Conservation (phyloP, 2,888 invertebrate genomes). For the Conops quadrifasciatus region DNA sequence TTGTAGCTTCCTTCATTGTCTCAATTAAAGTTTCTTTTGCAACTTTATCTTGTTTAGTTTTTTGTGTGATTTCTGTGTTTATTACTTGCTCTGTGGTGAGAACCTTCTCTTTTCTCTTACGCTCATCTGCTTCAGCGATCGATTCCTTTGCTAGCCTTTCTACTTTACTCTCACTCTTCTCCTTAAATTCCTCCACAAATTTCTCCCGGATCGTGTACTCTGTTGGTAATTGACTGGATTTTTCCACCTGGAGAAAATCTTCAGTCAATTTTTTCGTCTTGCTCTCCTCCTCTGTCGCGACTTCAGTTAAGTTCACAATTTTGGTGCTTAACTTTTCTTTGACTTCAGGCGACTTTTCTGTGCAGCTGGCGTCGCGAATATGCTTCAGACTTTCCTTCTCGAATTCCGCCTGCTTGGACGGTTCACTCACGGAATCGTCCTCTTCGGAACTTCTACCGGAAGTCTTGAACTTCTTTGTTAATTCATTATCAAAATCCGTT, state of each 20-base stretch:
- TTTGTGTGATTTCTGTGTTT: conserved; percentile 50
- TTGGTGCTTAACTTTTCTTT: conserved; percentile 31
- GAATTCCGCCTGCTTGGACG: conserved; percentile 18
- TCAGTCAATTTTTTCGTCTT: conserved; percentile 58
- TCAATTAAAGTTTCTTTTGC: conserved; percentile 27
- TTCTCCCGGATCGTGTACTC: conserved; percentile 50
- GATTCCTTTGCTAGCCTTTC: conserved; percentile 38
- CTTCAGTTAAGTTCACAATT: conserved; percentile 23
- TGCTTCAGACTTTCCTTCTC: conserved; percentile 48
- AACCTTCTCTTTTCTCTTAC: conserved; percentile 43
- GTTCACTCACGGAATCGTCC: conserved; percentile 42
- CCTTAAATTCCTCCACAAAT: conserved; percentile 54
- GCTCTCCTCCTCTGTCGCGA: conserved; percentile 41
- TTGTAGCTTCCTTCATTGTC: conserved; percentile 1
- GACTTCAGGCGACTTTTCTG: conserved; percentile 45
- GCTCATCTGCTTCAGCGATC: conserved; percentile 46
- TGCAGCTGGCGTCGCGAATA: conserved; percentile 48
- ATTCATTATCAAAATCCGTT: conserved; percentile 63
- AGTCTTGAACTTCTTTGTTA: conserved; percentile 63
- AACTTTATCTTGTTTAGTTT: conserved; percentile 51
- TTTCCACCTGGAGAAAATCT: conserved; percentile 57
- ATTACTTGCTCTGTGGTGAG: conserved; percentile 51
- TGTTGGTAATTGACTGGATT: conserved; percentile 52
- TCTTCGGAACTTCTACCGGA: conserved; percentile 58
- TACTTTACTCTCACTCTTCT: conserved; percentile 45